Evolutionary conservation across 1,140 invertebrate genomes (phyloP).

Genomic region (Marisa cornuarietis): DNA sequence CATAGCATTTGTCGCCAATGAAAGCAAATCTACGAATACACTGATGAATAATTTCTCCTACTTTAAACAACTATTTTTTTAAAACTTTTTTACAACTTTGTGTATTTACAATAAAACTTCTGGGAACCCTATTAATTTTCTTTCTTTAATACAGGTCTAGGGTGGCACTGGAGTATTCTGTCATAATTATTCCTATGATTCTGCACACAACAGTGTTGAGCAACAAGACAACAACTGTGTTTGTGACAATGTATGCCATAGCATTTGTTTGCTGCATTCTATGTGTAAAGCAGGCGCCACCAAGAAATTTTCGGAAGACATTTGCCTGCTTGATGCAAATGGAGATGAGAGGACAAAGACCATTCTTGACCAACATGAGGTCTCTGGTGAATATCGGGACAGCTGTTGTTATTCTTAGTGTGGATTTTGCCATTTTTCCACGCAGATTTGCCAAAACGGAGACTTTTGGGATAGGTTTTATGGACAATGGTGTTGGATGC

Average conservation of each 20-base stretch:
- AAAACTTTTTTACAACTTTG: too few relatives aligned
- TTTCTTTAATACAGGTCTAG: constrained; percentile 16
- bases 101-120: neutral
- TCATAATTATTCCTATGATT: constrained; percentile 35
- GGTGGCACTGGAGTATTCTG: constrained; percentile 27
- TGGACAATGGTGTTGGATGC: constrained; percentile 93
- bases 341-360: constrained; percentile 33
- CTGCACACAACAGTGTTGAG: constrained; percentile 33
- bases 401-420: constrained; percentile 85
- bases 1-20: too few relatives aligned
- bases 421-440: constrained; percentile 91
- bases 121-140: neutral
- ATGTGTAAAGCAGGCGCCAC: neutral
- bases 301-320: constrained; percentile 16
- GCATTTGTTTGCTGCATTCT: constrained; percentile 18
- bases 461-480: constrained; percentile 85
- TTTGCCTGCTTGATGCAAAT: constrained; percentile 13
- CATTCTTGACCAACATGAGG: constrained; percentile 68
- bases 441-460: constrained; percentile 85
- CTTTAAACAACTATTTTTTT: too few relatives aligned
- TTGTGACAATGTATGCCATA: constrained; percentile 15
- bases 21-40: too few relatives aligned
- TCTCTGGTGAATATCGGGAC: constrained; percentile 76
- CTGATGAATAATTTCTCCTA: too few relatives aligned
- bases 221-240: constrained; percentile 21